Evolutionary conservation across 2,888 invertebrate genomes (phyloP), one percentile per base, ranked within the genome.

Genomic region (Aporophyla lueneburgensis): DNA sequence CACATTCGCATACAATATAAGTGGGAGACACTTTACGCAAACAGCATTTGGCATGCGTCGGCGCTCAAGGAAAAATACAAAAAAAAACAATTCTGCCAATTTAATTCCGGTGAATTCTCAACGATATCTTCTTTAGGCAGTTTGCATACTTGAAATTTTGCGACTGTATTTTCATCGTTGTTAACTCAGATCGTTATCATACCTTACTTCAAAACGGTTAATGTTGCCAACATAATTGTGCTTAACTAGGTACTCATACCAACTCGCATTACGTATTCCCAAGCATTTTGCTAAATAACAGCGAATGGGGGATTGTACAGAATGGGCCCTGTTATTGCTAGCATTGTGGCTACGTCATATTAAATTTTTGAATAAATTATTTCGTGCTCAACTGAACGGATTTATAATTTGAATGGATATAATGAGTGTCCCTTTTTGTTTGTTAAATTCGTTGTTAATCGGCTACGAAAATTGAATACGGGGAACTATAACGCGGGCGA

Each of bases 321-420:
- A 90, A 89, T 84, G 76, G 80, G 76, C 70, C 68, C 81, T 69
- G 80, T 89, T 89, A 89, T 88, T 79, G 80, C 86, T 71, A 84
- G 89, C 91, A 91, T 89, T 91, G 89, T 88, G 88, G 88, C 84
- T 79, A 85, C 88, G 85, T 89, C 90, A 89, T 90, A 91, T 93
- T 93, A 93, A 93, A 93, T 92, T 93, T 90, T 92, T 92, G 93
- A 92, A 93, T 93, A 93, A 93, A 93, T 93, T 94, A 92, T 92
- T 89, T 84, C 63, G 85, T 86, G 92, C 92, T 93, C 80, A 88
- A 83, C 83, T 76, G 88, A 87, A 92, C 88, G 86, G 89, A 88
- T 88, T 81, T 86, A 87, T 82, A 84, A 88, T 90, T 90, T 81
- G 79, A 83, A 81, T 81, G 63, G 76, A 82, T 74, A 82, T 86